Evolutionary conservation across 2,113 vertebrate species (phyloP), one percentile per base, ranked within the genome.

Genomic region (Acanthisitta chloris): DNA sequence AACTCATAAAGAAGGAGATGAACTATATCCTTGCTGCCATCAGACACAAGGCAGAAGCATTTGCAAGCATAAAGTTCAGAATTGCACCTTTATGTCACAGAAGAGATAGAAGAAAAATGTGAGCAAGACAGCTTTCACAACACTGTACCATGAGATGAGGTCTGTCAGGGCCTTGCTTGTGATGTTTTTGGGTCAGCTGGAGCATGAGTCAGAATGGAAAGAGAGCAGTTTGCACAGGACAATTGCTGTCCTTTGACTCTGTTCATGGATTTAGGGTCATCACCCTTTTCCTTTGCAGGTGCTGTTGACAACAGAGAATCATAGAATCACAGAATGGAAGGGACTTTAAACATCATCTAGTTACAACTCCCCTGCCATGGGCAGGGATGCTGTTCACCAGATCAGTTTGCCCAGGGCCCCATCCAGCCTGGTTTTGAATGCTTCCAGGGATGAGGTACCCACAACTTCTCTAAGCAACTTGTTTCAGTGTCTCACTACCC

Each of bases 261-360:
- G 1, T 2, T 4, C 4, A 0, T 28, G 24, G 31, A 26, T 26
- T 76, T 48, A 49, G 36, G 34, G 19, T 49, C 49, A n/a, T 58
- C 51, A 52, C 17, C 26, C 59, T 81, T 61, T 71, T 38, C 21
- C 13, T 24, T 23, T 4, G 8, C 28, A 52, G 89, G 40, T 19
- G 20, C 23, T 61, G 6, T 36, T 67, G 70, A 52, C 66, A 89
- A 28, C 25, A 29, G 42, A 69, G 43, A 34, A 51, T 49, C 48
- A 55, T 12, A 48, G 54, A 76, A 42, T 8, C 46, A 42, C 6
- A 19, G 26, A 62, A 55, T 36, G 71, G 40, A 61, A 19, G 4
- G 0, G 0, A 28, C 42, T 7, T 70, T 48, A 48, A 55, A 36
- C 6, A 55, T 28, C 8, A 6, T 14, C 20, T 23, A 26, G 17